Evolutionary conservation across 2,797 vertebrate species (phyloP).

Genomic region (Siniperca obscura): DNA sequence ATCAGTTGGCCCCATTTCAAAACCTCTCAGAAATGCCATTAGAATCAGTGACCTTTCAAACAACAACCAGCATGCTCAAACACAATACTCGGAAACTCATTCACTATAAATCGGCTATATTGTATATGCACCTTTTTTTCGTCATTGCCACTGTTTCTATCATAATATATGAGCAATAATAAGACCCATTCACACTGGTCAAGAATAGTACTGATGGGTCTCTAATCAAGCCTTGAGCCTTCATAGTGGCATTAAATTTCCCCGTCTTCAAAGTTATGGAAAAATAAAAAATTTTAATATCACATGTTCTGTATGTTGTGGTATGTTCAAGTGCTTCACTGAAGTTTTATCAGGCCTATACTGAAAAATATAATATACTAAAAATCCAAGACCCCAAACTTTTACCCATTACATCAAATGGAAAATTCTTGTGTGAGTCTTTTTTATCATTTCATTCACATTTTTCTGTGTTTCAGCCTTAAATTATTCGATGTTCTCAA

Average conservation of each 20-base stretch:
- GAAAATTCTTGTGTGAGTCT: not conserved
- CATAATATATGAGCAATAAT: constrained; percentile 2
- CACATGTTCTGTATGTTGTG: not conserved
- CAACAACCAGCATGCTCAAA: constrained; percentile 52
- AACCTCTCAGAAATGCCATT: constrained; percentile 77
- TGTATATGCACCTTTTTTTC: constrained; percentile 18
- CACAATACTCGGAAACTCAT: constrained; percentile 34
- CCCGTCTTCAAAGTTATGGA: not conserved
- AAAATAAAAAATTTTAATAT: not conserved
- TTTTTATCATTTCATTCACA: not conserved
- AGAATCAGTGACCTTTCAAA: constrained; percentile 80
- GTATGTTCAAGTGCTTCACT: not conserved
- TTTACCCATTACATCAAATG: constrained; percentile 14
- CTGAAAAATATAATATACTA: not conserved
- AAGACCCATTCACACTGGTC: constrained; percentile 5
- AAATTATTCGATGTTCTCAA: not conserved
- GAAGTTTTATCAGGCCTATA: not conserved
- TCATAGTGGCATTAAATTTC: constrained; percentile 9
- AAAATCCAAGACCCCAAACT: constrained; percentile 6
- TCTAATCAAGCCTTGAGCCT: constrained; percentile 17
- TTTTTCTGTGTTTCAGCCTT: not conserved
- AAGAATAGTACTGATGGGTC: constrained; percentile 17
- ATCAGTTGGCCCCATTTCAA: constrained; percentile 64
- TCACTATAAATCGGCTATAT: constrained; percentile 13
- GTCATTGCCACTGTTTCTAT: not conserved